Conservation (phyloP, 2,113 vertebrate species). For the Phasianus colchicus region DNA sequence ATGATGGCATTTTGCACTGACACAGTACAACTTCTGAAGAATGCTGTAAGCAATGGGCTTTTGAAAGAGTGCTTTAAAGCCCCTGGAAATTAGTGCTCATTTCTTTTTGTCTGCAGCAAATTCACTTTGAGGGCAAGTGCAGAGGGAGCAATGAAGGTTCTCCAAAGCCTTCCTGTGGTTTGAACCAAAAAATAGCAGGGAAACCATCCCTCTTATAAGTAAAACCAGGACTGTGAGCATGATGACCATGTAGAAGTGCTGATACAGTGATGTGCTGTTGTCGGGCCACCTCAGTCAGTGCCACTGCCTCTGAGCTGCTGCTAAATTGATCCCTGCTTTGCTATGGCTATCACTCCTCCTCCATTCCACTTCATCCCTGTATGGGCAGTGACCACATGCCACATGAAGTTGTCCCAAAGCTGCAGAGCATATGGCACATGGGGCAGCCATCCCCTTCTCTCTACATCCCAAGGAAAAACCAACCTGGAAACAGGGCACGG, state of each 20-base stretch:
- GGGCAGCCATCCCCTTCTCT: background rate
- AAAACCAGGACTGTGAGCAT: background rate
- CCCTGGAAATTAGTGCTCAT: background rate
- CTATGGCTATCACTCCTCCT: background rate
- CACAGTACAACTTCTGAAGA: background rate
- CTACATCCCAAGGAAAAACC: background rate
- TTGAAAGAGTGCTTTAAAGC: background rate
- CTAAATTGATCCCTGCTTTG: background rate
- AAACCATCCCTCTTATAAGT: background rate
- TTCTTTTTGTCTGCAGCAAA: background rate
- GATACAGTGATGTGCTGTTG: background rate
- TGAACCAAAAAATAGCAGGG: background rate
- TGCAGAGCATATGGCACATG: rapidly evolving
- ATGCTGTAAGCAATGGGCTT: background rate
- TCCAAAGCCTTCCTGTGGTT: background rate
- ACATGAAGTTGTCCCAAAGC: rapidly evolving
- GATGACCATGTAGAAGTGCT: rapidly evolving
- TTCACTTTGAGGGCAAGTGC: background rate
- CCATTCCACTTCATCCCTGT: background rate
- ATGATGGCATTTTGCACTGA: too few species aligned
- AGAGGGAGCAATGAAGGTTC: background rate
- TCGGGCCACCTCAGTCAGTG: background rate
- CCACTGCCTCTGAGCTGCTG: background rate
- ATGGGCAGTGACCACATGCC: background rate
- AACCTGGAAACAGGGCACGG: background rate